These are phyloP conservation scores for Acyrthosiphon pisum DNA, from an alignment of 1,140 invertebrate species.

Conservation along the genomic window DNA sequence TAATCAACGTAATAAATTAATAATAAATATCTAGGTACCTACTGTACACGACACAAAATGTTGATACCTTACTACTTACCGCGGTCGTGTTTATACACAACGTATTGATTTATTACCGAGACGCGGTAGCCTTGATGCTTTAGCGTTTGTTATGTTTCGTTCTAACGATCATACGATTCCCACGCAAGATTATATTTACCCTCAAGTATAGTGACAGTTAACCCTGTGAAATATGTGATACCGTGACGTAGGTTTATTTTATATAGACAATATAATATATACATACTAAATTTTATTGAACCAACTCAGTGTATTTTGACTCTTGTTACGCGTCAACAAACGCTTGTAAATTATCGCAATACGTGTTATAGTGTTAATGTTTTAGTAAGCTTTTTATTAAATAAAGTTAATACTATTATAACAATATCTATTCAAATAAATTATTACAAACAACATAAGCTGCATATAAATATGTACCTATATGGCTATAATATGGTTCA, in stretches of 20 bases:
- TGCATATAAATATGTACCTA: too few relatives aligned
- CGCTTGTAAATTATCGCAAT: too few relatives aligned
- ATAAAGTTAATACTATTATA: too few relatives aligned
- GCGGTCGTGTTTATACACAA: neutral
- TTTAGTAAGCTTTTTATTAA: too few relatives aligned
- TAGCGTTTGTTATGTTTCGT: neutral
- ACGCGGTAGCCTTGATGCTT: neutral
- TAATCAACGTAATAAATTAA: neutral
- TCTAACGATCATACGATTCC: neutral
- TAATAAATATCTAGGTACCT: too few relatives aligned
- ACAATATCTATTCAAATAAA: too few relatives aligned
- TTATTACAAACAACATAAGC: too few relatives aligned
- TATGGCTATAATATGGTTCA: too few relatives aligned
- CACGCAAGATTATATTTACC: slow-evolving; percentile 3
- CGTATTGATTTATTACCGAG: neutral
- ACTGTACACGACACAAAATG: neutral
- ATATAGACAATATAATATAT: neutral
- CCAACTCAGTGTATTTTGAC: neutral
- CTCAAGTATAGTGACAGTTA: neutral
- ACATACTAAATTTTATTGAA: neutral
- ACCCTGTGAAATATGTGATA: neutral
- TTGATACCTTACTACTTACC: neutral
- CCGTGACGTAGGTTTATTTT: neutral
- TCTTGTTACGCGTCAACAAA: too few relatives aligned
- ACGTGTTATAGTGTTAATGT: too few relatives aligned